phyloP scores from a whole-genome alignment of 2,797 vertebrate genomes.

The Dendrocincla fuliginosa region DNA sequence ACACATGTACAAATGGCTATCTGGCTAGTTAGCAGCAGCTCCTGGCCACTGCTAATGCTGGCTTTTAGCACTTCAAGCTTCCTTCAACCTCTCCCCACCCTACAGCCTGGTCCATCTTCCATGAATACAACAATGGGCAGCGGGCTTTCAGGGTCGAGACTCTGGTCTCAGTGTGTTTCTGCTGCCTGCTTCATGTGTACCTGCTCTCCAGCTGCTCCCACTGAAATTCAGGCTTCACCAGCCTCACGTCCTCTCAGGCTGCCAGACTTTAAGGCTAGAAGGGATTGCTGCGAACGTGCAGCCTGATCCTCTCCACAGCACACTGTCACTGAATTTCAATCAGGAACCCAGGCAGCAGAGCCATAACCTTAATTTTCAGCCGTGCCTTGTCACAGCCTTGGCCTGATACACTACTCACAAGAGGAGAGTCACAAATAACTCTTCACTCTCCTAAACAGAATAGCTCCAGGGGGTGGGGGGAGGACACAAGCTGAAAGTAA shows the following conservation, averaged over 20 bases:
- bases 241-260: neutral
- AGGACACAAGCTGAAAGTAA: conserved; percentile 25
- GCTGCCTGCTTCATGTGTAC: neutral
- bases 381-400: neutral
- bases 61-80: neutral
- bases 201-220: neutral
- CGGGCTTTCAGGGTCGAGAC: neutral
- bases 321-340: conserved; percentile 37
- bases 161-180: neutral
- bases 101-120: neutral
- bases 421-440: conserved; percentile 35
- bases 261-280: neutral
- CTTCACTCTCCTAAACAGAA: conserved; percentile 10
- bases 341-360: neutral
- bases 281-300: neutral
- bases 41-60: neutral
- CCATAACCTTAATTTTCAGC: conserved; percentile 46
- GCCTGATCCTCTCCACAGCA: neutral
- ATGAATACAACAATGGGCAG: neutral
- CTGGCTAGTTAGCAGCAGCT: neutral
- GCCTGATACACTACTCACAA: neutral
- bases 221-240: conserved; percentile 18
- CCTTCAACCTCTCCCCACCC: neutral
- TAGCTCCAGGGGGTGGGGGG: neutral
- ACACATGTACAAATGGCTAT: neutral